Evolutionary conservation across 1,140 invertebrate genomes (phyloP).

Genomic region (Prorops nasuta): DNA sequence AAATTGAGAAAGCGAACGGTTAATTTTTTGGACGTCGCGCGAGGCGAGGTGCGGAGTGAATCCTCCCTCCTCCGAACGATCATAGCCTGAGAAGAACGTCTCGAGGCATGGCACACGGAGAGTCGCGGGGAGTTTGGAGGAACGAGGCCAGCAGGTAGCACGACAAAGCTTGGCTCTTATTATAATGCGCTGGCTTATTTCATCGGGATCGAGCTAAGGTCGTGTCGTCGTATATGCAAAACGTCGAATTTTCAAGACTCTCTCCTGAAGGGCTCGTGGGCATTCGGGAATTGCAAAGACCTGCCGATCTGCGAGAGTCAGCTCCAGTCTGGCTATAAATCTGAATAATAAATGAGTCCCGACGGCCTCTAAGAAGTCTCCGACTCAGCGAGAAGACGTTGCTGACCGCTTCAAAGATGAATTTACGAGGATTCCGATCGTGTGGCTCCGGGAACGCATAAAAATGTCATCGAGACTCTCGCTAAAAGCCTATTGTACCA

Average conservation of each 20-base stretch:
- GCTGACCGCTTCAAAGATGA: conserved; percentile 43
- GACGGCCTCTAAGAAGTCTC: conserved; percentile 57
- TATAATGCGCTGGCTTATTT: conserved; percentile 48
- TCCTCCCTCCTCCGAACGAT: too few relatives aligned
- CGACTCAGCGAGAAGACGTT: conserved; percentile 45
- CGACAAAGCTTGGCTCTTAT: too few relatives aligned
- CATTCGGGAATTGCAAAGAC: conserved; percentile 41
- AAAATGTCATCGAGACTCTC: conserved; percentile 17
- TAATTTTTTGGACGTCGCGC: too few relatives aligned
- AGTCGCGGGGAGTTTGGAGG: conserved; percentile 7
- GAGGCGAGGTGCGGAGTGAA: too few relatives aligned
- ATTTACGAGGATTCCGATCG: conserved; percentile 36
- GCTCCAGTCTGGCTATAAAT: conserved; percentile 54
- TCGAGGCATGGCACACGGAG: too few relatives aligned
- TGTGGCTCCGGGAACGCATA: conserved; percentile 7
- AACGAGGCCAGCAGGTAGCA: conserved; percentile 32
- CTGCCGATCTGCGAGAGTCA: conserved; percentile 56
- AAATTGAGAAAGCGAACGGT: too few relatives aligned
- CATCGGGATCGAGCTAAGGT: conserved; percentile 49
- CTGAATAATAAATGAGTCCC: conserved; percentile 58
- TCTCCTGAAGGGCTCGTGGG: conserved; percentile 26
- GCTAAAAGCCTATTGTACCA: conserved; percentile 17
- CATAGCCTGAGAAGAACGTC: too few relatives aligned
- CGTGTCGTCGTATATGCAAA: conserved; percentile 59
- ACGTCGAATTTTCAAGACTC: conserved; percentile 50